Percentiles rank a stretch among this genome's conserved stretches.
Evolutionary conservation across 2,888 invertebrate species (phyloP).

Genomic region (Acanthopleura granulata): DNA sequence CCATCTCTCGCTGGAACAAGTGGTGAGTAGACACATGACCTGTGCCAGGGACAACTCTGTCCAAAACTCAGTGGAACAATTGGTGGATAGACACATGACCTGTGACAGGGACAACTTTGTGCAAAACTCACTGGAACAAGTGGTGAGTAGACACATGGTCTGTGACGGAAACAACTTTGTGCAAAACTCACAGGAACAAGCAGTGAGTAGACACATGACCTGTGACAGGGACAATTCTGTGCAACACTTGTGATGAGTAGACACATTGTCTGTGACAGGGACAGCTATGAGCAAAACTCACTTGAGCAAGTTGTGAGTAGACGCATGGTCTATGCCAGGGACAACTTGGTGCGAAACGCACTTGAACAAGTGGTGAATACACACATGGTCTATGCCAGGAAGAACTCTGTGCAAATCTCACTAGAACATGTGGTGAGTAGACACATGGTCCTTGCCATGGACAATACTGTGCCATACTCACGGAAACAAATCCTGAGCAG

Average conservation of each 20-base stretch:
- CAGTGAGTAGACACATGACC: slow-evolving; percentile 81
- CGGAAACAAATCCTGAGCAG: slow-evolving; percentile 89
- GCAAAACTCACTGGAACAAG: slow-evolving; percentile 88
- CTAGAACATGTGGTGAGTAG: slow-evolving; percentile 89
- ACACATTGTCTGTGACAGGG: slow-evolving; percentile 72
- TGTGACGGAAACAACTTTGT: slow-evolving; percentile 91
- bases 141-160: slow-evolving; percentile 81
- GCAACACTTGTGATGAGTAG: slow-evolving; percentile 88
- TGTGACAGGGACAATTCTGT: slow-evolving; percentile 91
- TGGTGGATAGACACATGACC: slow-evolving; percentile 81
- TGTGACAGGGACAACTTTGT: slow-evolving; percentile 91
- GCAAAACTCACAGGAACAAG: slow-evolving; percentile 88
- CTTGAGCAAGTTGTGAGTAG: too few species aligned
- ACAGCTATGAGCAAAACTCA: too few species aligned
- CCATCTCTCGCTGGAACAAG: too few species aligned
- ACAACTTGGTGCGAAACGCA: too few species aligned
- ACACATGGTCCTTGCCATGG: slow-evolving; percentile 89
- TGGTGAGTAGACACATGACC: slow-evolving; percentile 72
- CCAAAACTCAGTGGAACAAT: slow-evolving; percentile 88
- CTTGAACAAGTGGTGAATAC: slow-evolving; percentile 87
- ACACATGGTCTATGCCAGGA: slow-evolving; percentile 84
- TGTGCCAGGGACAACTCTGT: slow-evolving; percentile 91
- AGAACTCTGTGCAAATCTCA: slow-evolving; percentile 88
- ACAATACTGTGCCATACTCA: slow-evolving; percentile 88
- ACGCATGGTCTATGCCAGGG: not conserved